Evolutionary conservation across 2,113 vertebrate species (phyloP).

Genomic region (Chaetodon trifascialis): DNA sequence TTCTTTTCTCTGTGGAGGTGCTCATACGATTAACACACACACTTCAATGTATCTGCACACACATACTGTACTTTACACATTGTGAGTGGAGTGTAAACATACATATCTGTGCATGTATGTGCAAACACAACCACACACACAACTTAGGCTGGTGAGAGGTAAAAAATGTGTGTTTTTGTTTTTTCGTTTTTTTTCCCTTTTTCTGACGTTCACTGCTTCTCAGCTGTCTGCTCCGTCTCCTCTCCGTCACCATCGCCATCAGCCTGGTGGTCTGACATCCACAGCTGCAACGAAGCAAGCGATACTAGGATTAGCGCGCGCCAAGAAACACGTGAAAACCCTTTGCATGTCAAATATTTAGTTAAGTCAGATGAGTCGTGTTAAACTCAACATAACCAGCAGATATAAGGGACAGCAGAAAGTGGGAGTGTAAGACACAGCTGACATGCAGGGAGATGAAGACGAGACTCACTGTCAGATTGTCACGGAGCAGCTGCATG

Average conservation of each 20-base stretch:
- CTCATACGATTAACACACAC: conserved; percentile 61
- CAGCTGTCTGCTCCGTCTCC: conserved; percentile 59
- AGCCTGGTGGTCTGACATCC: conserved; percentile 77
- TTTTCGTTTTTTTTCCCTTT: not conserved
- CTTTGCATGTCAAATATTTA: not conserved
- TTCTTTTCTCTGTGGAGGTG: conserved; percentile 69
- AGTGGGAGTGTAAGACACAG: not conserved
- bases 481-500: conserved; percentile 99
- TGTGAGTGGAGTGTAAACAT: conserved; percentile 75
- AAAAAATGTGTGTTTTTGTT: conserved; percentile 57
- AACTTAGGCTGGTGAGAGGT: conserved; percentile 82
- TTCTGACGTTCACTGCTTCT: conserved; percentile 64
- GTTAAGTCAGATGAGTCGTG: not conserved
- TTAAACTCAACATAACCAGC: not conserved
- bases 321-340: not conserved
- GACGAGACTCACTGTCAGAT: conserved; percentile 87
- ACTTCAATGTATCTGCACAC: conserved; percentile 69
- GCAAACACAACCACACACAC: conserved; percentile 71
- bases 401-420: not conserved
- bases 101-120: conserved; percentile 71
- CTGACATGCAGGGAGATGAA: not conserved
- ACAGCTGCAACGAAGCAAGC: conserved; percentile 74
- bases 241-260: conserved; percentile 59
- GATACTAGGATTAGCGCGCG: conserved; percentile 5
- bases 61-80: conserved; percentile 75